These are phyloP conservation scores for Tiliacea aurago DNA, from an alignment of 2,888 invertebrate species.

Conservation along the genomic window DNA sequence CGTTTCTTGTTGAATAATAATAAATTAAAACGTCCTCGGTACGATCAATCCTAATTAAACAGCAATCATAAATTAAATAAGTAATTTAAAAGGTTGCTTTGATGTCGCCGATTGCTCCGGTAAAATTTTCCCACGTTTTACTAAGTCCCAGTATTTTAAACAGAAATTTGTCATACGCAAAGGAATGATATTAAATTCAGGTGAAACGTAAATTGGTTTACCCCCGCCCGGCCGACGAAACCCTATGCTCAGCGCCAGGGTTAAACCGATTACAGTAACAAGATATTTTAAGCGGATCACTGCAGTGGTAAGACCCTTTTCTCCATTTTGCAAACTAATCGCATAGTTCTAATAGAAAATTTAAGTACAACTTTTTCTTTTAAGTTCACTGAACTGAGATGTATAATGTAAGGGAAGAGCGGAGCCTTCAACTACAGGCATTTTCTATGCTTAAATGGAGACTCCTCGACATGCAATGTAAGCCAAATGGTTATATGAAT, in stretches of 20 bases:
- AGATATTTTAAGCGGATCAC: slow-evolving; percentile 85
- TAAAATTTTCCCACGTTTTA: slow-evolving; percentile 52
- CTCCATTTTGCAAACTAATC: slow-evolving; percentile 62
- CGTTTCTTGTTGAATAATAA: slow-evolving; percentile 45
- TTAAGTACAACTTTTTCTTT: neutral
- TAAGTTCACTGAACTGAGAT: neutral
- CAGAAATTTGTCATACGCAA: slow-evolving; percentile 67
- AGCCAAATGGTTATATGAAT: too few relatives aligned
- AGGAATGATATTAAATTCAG: slow-evolving; percentile 75
- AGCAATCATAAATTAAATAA: slow-evolving; percentile 61
- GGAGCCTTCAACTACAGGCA: too few relatives aligned
- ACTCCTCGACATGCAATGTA: too few relatives aligned
- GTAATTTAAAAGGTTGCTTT: slow-evolving; percentile 59
- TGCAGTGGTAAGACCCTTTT: slow-evolving; percentile 69
- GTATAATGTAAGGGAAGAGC: too few relatives aligned
- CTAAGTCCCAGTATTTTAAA: slow-evolving; percentile 65
- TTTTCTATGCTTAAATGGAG: too few relatives aligned
- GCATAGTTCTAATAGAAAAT: slow-evolving; percentile 41
- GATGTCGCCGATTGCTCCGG: slow-evolving; percentile 39
- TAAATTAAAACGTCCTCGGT: slow-evolving; percentile 41
- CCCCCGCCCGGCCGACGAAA: slow-evolving; percentile 68
- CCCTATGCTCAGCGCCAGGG: slow-evolving; percentile 75
- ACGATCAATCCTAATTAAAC: slow-evolving; percentile 56
- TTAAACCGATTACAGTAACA: slow-evolving; percentile 87
- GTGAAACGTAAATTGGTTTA: slow-evolving; percentile 80